These are phyloP conservation scores for Eupsittula cactorum DNA, from an alignment of 2,113 vertebrate species.

Conservation along the genomic window DNA sequence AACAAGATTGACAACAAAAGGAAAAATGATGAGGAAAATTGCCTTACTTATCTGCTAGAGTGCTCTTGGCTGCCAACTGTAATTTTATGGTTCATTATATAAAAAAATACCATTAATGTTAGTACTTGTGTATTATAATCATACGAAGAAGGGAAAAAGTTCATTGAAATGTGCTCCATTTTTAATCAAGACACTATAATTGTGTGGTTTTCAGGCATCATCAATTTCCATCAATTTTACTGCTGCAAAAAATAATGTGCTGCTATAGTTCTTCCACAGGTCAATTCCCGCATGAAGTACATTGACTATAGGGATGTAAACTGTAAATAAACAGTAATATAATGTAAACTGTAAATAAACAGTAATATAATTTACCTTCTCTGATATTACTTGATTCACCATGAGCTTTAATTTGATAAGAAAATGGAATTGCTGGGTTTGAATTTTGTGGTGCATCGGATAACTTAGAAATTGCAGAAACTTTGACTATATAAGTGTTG, in stretches of 20 bases:
- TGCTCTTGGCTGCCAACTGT: slow-evolving; percentile 71
- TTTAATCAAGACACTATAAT: slow-evolving; percentile 72
- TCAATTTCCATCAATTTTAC: slow-evolving; percentile 67
- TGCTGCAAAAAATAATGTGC: slow-evolving; percentile 49
- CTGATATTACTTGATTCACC: slow-evolving; percentile 34
- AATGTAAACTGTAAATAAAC: slow-evolving; percentile 58
- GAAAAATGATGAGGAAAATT: slow-evolving; percentile 76
- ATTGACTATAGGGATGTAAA: slow-evolving; percentile 13
- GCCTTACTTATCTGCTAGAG: slow-evolving; percentile 76
- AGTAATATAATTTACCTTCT: slow-evolving; percentile 31
- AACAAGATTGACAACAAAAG: slow-evolving; percentile 76
- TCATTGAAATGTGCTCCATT: slow-evolving; percentile 59
- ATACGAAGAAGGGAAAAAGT: slow-evolving; percentile 50
- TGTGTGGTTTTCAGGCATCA: slow-evolving; percentile 71
- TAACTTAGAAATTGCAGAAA: background rate
- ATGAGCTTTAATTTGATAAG: slow-evolving; percentile 3
- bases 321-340: slow-evolving; percentile 51
- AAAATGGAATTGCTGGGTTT: background rate
- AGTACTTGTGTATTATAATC: slow-evolving; percentile 66
- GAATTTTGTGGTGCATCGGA: background rate
- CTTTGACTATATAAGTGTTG: background rate
- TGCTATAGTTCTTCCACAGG: slow-evolving; percentile 63
- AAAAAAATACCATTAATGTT: slow-evolving; percentile 65
- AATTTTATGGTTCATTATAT: slow-evolving; percentile 78
- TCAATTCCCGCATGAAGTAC: slow-evolving; percentile 31